Evolutionary conservation across 2,888 invertebrate genomes (phyloP), one percentile per base, ranked within the genome.

Genomic region (Agrypnus murinus): DNA sequence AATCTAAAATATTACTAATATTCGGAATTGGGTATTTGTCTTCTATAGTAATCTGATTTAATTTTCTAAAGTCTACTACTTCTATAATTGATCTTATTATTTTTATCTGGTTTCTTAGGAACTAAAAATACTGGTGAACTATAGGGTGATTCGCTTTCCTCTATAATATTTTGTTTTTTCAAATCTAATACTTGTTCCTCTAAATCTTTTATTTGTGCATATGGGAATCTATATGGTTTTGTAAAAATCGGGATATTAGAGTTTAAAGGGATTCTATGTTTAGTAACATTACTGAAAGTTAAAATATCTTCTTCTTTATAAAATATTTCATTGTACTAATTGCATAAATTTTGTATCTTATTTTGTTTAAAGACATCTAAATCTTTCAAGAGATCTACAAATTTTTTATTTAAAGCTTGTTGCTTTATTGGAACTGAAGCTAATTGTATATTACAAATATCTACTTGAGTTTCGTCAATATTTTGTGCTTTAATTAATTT

Each of bases 51-150:
- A 5, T 4, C 10, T 53, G 6, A 31, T 53, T 53, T 17, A 53
- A n/a, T 32, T 53, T 53, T 53, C 53, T 17, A 12, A 25, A 25
- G 9, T 53, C 53, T 53, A 32, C 14, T 2, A 53, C 14, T 3
- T 19, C 3, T 2, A 19, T 45, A 31, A 57, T 57, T n/a, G n/a
- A n/a, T n/a, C n/a, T n/a, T n/a, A n/a, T n/a, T n/a, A 9, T 31
- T 40, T 14, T 38, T 55, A 19, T 69, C 64, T 38, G 17, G 48
- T 64, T 84, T 83, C 60, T 84, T 82, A 0, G 82, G 81, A 0
- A 84, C 82, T 45, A 83, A 65, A 72, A 81, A 81, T 2, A 83
- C 77, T 0, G 81, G 83, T 9, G 77, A 76, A 48, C 77, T 80
- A 81, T 81, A 84, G 0, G 81, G 83, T 1, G 81, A 81, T 31